These are phyloP conservation scores for Lagria hirta DNA, from an alignment of 2,888 invertebrate genomes.

Conservation along the genomic window DNA sequence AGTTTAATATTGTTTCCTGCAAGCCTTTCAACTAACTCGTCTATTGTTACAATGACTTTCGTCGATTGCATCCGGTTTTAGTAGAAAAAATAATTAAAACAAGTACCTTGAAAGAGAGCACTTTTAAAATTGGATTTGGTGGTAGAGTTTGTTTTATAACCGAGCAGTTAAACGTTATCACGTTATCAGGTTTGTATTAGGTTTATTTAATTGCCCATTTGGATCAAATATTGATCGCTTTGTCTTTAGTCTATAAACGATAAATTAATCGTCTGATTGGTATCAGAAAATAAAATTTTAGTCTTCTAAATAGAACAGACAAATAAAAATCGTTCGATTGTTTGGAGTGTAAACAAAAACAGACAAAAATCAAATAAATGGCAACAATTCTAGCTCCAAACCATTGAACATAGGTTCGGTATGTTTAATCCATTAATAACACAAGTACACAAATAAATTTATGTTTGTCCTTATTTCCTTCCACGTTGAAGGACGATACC, in stretches of 20 bases:
- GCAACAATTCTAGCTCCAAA: constrained; percentile 24
- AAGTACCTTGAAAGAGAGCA: not conserved
- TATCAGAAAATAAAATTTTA: constrained; percentile 7
- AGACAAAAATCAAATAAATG: constrained; percentile 27
- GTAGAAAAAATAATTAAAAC: too few relatives aligned
- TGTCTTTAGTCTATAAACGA: constrained; percentile 5
- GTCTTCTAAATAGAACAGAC: constrained; percentile 14
- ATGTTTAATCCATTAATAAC: constrained; percentile 28
- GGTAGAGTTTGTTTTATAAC: constrained; percentile 20
- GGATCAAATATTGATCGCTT: constrained; percentile 16
- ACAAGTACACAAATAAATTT: constrained; percentile 27
- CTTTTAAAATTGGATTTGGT: constrained; percentile 1
- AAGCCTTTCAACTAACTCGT: too few relatives aligned
- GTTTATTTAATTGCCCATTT: constrained; percentile 20
- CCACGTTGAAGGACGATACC: constrained; percentile 21
- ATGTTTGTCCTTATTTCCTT: constrained; percentile 25
- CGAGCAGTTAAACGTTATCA: constrained; percentile 17
- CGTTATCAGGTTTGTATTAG: constrained; percentile 21
- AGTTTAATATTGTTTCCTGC: too few relatives aligned
- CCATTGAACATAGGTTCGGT: constrained; percentile 23
- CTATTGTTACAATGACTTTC: too few relatives aligned
- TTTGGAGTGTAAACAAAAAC: constrained; percentile 25
- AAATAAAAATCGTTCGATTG: constrained; percentile 23
- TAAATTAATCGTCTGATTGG: constrained; percentile 3
- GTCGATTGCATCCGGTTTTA: too few relatives aligned